Base-by-base conservation (phyloP, 2,888 invertebrate genomes). In the Nomada lathburiana region DNA sequence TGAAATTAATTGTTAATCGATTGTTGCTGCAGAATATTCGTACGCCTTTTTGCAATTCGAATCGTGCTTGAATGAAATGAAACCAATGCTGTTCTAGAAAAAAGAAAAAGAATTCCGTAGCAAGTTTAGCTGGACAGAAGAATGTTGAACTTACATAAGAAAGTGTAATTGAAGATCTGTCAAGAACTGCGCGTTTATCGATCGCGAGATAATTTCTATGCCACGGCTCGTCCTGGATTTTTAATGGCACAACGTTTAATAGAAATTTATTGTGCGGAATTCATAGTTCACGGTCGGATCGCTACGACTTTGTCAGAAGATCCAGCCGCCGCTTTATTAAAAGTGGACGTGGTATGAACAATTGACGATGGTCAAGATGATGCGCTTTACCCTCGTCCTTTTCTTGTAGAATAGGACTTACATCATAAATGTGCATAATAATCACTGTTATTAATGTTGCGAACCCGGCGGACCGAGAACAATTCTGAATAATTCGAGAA, bases 211-310 rank as follows among this genome's bases (percentile, higher is more conserved):
- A 29, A 73, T 75, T 70, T 65, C n/a, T 55, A 26, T 20, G 52
- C 10, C 13, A 3, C 10, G n/a, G 23, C 68, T 65, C 50, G 64
- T 67, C 67, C 71, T 80, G 59, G 55, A 72, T 76, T 79, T 73
- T 47, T 7, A 71, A 64, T 36, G 62, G 23, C 23, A 57, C 36
- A 53, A 64, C 36, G 63, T 87, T 87, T 80, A 87, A 90, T 88
- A 77, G 70, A 59, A 75, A 84, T 81, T 89, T 85, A 89, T 87
- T 89, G 81, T 78, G 69, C 57, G 73, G 80, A 89, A 87, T 89
- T 89, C 84, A 86, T 84, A 76, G 90, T 88, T 90, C 89, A 90
- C 59, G 90, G 89, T 47, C 88, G 80, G 74, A 82, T 86, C 77
- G 76, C 68, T 20, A 1, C 29, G 9, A 13, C 20, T 55, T 59